phyloP scores from a whole-genome alignment of 2,113 vertebrate genomes.

The Egretta garzetta region DNA sequence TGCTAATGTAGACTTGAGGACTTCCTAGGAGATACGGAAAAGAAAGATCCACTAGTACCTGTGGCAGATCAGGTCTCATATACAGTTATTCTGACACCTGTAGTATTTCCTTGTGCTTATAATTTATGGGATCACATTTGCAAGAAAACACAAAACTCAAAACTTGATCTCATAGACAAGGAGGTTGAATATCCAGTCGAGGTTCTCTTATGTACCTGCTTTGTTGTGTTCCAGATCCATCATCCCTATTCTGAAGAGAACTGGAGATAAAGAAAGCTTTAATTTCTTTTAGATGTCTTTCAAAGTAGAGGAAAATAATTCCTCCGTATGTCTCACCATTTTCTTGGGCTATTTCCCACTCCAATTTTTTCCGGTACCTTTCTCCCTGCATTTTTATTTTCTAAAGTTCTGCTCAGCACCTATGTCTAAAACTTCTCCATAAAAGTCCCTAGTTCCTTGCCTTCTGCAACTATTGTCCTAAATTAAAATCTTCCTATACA shows the following conservation, averaged over 20 bases:
- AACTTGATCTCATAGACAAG: background rate
- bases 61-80: background rate
- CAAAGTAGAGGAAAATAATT: background rate
- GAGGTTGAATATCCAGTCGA: background rate
- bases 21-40: background rate
- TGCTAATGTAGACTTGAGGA: rapidly evolving
- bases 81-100: background rate
- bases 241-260: background rate
- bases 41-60: background rate
- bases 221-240: background rate
- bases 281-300: background rate
- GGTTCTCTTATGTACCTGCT: background rate
- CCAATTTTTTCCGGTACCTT: background rate
- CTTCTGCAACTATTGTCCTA: background rate
- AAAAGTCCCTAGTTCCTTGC: background rate
- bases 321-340: background rate
- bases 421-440: background rate
- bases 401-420: background rate
- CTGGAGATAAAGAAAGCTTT: background rate
- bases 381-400: background rate
- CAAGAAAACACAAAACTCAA: background rate
- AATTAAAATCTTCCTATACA: background rate
- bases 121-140: background rate
- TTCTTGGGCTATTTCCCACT: background rate
- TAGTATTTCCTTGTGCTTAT: background rate